Evolutionary conservation across 1,140 invertebrate genomes (phyloP).

Genomic region (Heliothis subflexa): DNA sequence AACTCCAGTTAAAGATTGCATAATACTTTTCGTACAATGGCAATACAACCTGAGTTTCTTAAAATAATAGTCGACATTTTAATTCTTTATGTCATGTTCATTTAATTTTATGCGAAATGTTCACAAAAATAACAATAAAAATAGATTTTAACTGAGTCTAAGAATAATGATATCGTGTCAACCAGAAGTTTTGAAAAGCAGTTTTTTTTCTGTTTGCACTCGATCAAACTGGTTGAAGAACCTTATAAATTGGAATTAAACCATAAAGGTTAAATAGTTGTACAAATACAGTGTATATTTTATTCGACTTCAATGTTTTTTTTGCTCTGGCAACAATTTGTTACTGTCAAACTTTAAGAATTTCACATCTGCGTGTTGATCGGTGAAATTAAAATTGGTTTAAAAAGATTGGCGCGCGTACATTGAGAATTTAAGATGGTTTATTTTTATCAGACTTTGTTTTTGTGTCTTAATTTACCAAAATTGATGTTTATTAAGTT

Average conservation of each 20-base stretch:
- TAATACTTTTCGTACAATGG: neutral
- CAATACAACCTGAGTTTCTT: too few relatives aligned
- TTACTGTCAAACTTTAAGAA: conserved; percentile 21
- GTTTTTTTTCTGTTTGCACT: conserved; percentile 20
- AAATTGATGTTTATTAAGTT: too few relatives aligned
- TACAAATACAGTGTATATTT: conserved; percentile 56
- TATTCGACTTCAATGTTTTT: conserved; percentile 29
- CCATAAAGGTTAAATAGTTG: conserved; percentile 62
- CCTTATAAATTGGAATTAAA: conserved; percentile 56
- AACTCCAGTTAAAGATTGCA: neutral
- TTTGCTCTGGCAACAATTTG: conserved; percentile 16
- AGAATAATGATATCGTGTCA: conserved; percentile 1
- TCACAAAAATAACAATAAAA: neutral
- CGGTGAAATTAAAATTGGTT: conserved; percentile 45
- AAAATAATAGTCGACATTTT: neutral
- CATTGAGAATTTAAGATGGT: conserved; percentile 31
- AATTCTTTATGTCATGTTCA: neutral
- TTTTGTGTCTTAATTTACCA: too few relatives aligned
- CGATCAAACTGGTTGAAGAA: conserved; percentile 23
- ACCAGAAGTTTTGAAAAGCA: conserved; percentile 3
- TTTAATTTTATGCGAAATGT: neutral
- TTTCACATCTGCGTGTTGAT: conserved; percentile 51
- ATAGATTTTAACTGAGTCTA: conserved; percentile 19
- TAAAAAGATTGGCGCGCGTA: conserved; percentile 32
- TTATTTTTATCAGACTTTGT: neutral